These are phyloP conservation scores for Actinopyga echinites DNA, from an alignment of 53 echinoderm and acorn worm genomes.

Conservation along the genomic window DNA sequence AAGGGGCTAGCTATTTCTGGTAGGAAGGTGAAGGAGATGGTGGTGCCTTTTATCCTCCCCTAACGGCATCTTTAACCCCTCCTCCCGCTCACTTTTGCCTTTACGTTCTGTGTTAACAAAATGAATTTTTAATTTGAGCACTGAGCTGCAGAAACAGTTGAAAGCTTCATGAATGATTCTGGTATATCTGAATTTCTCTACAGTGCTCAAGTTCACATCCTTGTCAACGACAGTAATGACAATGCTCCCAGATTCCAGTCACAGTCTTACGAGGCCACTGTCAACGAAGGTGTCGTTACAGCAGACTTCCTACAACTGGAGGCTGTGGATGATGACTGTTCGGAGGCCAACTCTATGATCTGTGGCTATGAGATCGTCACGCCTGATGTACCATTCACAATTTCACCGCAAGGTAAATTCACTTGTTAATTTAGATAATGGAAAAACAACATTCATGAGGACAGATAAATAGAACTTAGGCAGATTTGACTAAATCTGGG, in stretches of 20 bases:
- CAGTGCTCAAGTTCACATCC: slow-evolving; percentile 93
- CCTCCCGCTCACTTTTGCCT: not conserved
- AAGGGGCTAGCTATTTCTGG: too few species aligned
- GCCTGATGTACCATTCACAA: slow-evolving; percentile 78
- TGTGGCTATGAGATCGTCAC: slow-evolving; percentile 89
- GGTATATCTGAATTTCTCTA: not conserved
- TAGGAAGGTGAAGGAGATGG: too few species aligned
- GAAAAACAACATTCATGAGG: too few species aligned
- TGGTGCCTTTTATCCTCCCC: too few species aligned
- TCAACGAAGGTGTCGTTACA: slow-evolving; percentile 73
- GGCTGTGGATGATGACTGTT: slow-evolving; percentile 89
- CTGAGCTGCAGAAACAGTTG: not conserved
- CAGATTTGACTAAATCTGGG: too few species aligned
- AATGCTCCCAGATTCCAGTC: slow-evolving; percentile 83
- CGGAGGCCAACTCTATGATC: slow-evolving; percentile 82
- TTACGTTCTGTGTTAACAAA: too few species aligned
- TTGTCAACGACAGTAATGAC: slow-evolving; percentile 89
- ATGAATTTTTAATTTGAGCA: too few species aligned
- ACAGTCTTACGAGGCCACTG: slow-evolving; percentile 70
- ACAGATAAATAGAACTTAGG: too few species aligned
- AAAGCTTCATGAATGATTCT: not conserved
- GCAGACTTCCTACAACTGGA: slow-evolving; percentile 81
- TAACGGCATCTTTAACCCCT: too few species aligned
- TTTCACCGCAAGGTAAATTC: slow-evolving; percentile 78
- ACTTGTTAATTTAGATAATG: too few species aligned